Evolutionary conservation across 2,113 vertebrate genomes (phyloP).

Genomic region (Corapipo altera): DNA sequence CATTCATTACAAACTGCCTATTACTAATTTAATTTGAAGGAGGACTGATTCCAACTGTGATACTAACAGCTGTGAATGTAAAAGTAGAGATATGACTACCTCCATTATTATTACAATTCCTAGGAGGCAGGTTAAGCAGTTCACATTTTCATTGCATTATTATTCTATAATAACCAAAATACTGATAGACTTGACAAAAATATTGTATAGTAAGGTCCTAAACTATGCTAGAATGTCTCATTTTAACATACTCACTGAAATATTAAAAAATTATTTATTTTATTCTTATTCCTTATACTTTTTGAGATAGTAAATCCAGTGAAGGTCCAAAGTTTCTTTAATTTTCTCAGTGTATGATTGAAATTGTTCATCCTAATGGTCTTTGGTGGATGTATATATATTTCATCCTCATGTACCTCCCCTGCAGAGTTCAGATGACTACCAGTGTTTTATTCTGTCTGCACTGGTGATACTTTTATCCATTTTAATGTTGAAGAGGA

Average conservation of each 20-base stretch:
- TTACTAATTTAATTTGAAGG: conserved; percentile 17
- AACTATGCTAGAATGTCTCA: neutral
- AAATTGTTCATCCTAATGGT: neutral
- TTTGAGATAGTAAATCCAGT: neutral
- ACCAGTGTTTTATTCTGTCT: neutral
- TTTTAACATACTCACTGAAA: neutral
- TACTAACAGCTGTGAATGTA: neutral
- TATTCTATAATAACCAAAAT: neutral
- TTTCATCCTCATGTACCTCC: neutral
- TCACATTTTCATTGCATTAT: neutral
- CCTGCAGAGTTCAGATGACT: neutral
- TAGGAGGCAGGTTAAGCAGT: neutral
- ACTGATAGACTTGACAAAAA: neutral
- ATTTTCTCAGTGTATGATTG: neutral
- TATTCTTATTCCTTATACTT: neutral
- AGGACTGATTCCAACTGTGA: neutral
- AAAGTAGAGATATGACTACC: neutral
- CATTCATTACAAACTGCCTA: neutral
- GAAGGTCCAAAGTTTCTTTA: neutral
- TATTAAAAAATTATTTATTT: neutral
- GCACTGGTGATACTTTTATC: neutral
- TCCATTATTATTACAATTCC: neutral
- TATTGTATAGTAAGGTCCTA: neutral
- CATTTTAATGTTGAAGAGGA: neutral
- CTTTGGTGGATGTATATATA: neutral